Evolutionary conservation across 1,140 invertebrate species (phyloP), one percentile per base, ranked within the genome.

Genomic region (Sitodiplosis mosellana): DNA sequence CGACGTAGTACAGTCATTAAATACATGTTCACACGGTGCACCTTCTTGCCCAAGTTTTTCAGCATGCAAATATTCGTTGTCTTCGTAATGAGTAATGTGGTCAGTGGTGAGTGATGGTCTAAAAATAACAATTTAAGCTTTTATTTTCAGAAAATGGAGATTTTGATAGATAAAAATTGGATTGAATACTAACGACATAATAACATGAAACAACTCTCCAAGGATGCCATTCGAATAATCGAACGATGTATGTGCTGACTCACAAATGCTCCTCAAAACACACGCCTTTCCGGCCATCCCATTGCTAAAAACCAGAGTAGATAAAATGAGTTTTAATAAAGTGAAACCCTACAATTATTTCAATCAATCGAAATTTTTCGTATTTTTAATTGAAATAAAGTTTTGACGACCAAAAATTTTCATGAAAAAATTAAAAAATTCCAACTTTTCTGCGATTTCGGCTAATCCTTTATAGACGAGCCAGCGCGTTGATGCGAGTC

Each of bases 241-340:
- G 50, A 83, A 76, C 49, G 80, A 78, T 27, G 73, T 69, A 52
- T 76, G 73, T 1, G 80, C 75, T 1, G 74, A 72, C 64, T 85
- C 81, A 57, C 83, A 86, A 57, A 86, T 78, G 51, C 76, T 75
- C 56, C 76, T 74, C 38, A 83, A 69, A 43, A 85, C 68, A 62
- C 83, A 85, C 50, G 72, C 69, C 52, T 76, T 71, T 10, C 81
- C 81, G 51, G 72, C 66, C 49, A 73, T 70, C 7, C 78, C 77
- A 58, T 76, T 69, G 38, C 71, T 72, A 53, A 18, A 55, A 51
- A 27, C 10, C n/a, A n/a, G n/a, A n/a, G n/a, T n/a, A n/a, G n/a
- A n/a, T n/a, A n/a, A n/a, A n/a, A n/a, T n/a, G n/a, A n/a, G n/a
- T n/a, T n/a, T n/a, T n/a, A n/a, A n/a, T n/a, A n/a, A n/a, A n/a